Evolutionary conservation across 2,113 vertebrate genomes (phyloP).

Genomic region (Pristiophorus japonicus): DNA sequence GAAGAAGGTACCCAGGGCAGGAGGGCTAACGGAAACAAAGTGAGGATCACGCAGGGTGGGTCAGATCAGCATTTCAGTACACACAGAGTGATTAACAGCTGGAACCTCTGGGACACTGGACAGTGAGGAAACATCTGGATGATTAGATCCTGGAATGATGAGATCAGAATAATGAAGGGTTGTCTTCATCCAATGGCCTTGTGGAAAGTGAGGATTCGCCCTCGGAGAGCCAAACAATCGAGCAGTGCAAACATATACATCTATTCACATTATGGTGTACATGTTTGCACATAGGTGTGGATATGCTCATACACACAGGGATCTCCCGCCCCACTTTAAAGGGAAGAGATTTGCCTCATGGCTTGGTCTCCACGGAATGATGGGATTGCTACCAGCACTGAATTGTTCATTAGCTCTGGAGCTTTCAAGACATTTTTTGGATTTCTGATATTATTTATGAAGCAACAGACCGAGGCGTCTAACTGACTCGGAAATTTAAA

Average conservation of each 20-base stretch:
- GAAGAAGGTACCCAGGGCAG: not conserved
- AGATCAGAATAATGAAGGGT: not conserved
- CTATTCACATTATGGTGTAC: not conserved
- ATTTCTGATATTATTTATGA: not conserved
- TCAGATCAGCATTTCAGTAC: not conserved
- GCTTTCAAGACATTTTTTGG: not conserved
- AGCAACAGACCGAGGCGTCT: not conserved
- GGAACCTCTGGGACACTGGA: not conserved
- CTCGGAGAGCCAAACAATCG: not conserved
- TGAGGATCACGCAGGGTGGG: not conserved
- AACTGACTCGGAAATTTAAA: not conserved
- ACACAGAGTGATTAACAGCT: not conserved
- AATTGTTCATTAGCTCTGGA: not conserved
- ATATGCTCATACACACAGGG: not conserved
- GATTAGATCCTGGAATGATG: not conserved
- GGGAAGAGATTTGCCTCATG: not conserved
- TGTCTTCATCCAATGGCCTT: not conserved
- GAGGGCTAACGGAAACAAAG: not conserved
- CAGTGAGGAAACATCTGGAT: no score
- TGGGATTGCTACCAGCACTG: not conserved
- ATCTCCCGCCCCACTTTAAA: not conserved
- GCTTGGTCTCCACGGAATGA: not conserved
- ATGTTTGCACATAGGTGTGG: not conserved
- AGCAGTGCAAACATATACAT: not conserved
- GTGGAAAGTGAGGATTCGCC: not conserved